Percentiles rank a stretch among this genome's conserved stretches.
These are phyloP conservation scores for zebrafish (Danio rerio) DNA, from an alignment of 2,113 vertebrate species.

Conservation along the genomic window GRCz12tu NC_133179.1:21475001-21475500, in stretches of 20 bases:
- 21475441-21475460: not conserved
- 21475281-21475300: not conserved
- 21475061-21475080: slow-evolving; percentile 51
- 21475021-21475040: slow-evolving; percentile 43
- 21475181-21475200: slow-evolving; percentile 18
- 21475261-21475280: slow-evolving; percentile 49
- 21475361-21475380: not conserved
- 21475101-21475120: slow-evolving; percentile 51
- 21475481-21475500: slow-evolving; percentile 12
- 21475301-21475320: slow-evolving; percentile 34
- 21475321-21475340: slow-evolving; percentile 10
- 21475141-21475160: slow-evolving; percentile 28
- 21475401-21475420: not conserved
- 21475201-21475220: slow-evolving; percentile 6
- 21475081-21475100: slow-evolving; percentile 68
- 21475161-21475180: slow-evolving; percentile 26
- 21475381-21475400: not conserved
- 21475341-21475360: not conserved
- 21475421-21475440: not conserved
- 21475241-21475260: slow-evolving; percentile 68
- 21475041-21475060: slow-evolving; percentile 56
- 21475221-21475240: slow-evolving; percentile 17
- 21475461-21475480: not conserved
- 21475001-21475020: slow-evolving; percentile 16
- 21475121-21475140: slow-evolving; percentile 3